Base-by-base conservation (phyloP, 64 coral and sea anemone species). In the Astreopora myriophthalma region DNA sequence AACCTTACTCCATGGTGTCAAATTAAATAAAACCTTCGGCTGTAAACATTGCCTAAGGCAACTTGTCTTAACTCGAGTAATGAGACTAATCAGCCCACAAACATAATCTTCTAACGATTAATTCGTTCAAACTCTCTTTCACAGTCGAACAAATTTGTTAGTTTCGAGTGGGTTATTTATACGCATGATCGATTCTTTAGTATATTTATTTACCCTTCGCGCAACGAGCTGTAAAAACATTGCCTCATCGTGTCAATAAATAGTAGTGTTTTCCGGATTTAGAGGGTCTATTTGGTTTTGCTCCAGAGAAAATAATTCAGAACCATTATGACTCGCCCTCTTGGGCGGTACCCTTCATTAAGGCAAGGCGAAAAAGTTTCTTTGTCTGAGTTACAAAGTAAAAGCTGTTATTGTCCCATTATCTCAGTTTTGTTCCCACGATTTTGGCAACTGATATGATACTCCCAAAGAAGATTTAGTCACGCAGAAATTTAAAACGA, bases 261-360 rank as follows among this genome's bases (percentile, higher is more conserved):
- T 26, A 64, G 22, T 82, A 82, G 37, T 63, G 75, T 52, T 62
- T 82, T 82, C 78, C 78, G 78, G 78, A 37, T 58, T 11, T 26
- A 13, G 37, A 82, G 20, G 8, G 17, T 35, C 51, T 11, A 1
- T 35, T 36, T 82, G 78, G 78, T 82, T 31, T 17, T 10, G 51
- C 37, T 82, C 78, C 78, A 82, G 48, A 63, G 28, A 16, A 82
- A 82, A 82, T 24, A 64, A 82, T 64, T 3, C 19, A 36, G 6
- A 58, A 36, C 13, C 48, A 73, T 37, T 37, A 73, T 22, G 32
- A 8, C 33, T 71, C 51, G 3, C 17, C 7, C 61, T 16, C 33
- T 2, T 13, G 4, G 70, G 70, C 33, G 16, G 37, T 37, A 33
- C 13, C 31, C 12, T 34, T 6, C 13, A 6, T 36, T 37, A 61